These are phyloP conservation scores for Champsocephalus gunnari DNA, from an alignment of 2,797 vertebrate genomes.

Conservation along the genomic window DNA sequence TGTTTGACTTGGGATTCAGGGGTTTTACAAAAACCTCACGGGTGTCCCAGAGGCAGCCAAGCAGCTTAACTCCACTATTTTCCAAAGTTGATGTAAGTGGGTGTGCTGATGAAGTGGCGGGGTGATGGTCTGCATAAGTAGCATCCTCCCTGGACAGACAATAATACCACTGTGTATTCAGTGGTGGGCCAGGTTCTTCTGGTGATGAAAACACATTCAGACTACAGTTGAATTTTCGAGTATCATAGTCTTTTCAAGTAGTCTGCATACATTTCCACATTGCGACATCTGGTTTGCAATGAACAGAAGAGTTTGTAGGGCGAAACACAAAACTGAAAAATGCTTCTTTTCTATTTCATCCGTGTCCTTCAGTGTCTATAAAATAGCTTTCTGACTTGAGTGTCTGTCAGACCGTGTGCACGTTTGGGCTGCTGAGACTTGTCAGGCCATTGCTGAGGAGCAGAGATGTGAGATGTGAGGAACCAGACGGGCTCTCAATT, in stretches of 20 bases:
- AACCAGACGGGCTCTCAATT: conserved; percentile 69
- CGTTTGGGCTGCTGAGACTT: conserved; percentile 40
- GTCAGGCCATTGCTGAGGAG: conserved; percentile 18
- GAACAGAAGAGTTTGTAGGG: conserved; percentile 36
- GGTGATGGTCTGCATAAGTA: conserved; percentile 54
- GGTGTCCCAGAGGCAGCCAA: conserved; percentile 46
- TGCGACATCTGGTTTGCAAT: conserved; percentile 59
- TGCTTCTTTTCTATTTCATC: conserved; percentile 35
- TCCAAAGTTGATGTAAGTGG: conserved; percentile 64
- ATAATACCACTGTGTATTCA: conserved; percentile 59
- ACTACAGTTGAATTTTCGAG: conserved; percentile 49
- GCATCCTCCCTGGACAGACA: conserved; percentile 44
- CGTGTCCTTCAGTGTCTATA: conserved; percentile 48
- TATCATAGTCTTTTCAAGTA: conserved; percentile 44
- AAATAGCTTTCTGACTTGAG: conserved; percentile 20
- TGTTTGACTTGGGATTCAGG: conserved; percentile 46
- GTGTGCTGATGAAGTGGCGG: conserved; percentile 61
- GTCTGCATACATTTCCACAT: conserved; percentile 51
- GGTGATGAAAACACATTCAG: conserved; percentile 54
- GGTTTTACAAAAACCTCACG: conserved; percentile 42
- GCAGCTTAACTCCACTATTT: conserved; percentile 49
- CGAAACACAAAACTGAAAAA: conserved; percentile 19
- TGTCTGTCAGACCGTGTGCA: conserved; percentile 41
- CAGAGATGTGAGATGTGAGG: conserved; percentile 28
- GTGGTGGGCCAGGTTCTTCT: conserved; percentile 38